These are phyloP conservation scores for Crypturellus undulatus DNA, from an alignment of 2,113 vertebrate species.

Conservation along the genomic window DNA sequence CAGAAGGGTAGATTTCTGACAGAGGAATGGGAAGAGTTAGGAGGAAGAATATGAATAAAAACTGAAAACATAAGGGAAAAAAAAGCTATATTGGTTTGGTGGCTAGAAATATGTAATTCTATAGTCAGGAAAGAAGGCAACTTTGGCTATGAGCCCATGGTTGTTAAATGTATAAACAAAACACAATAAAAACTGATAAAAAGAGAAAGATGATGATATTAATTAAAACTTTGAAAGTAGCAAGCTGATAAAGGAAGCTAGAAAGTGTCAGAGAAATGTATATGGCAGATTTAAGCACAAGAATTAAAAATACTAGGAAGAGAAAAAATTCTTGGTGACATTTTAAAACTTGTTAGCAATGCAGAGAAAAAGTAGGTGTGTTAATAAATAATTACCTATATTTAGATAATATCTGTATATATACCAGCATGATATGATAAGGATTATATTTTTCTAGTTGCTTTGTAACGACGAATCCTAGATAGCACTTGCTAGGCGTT, in stretches of 20 bases:
- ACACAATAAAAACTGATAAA: background rate
- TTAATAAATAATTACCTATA: background rate
- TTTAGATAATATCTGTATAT: background rate
- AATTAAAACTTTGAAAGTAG: background rate
- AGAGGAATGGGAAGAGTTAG: background rate
- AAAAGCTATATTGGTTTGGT: background rate
- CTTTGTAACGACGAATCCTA: background rate
- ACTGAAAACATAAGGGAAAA: rapidly evolving
- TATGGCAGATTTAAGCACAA: background rate
- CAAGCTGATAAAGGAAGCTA: background rate
- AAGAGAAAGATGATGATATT: background rate
- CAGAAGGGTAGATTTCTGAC: background rate
- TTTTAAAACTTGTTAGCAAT: background rate
- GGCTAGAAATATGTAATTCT: background rate
- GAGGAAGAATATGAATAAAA: background rate
- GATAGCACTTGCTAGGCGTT: background rate
- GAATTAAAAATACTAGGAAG: background rate
- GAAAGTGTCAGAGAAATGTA: background rate
- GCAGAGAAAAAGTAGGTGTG: background rate
- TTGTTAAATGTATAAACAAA: background rate
- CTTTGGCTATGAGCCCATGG: background rate
- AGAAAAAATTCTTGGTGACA: background rate
- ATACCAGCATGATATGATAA: background rate
- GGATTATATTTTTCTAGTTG: background rate
- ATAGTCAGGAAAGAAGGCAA: background rate